Conservation (phyloP, 1,140 invertebrate species). For the Drosophila ogumai region DNA sequence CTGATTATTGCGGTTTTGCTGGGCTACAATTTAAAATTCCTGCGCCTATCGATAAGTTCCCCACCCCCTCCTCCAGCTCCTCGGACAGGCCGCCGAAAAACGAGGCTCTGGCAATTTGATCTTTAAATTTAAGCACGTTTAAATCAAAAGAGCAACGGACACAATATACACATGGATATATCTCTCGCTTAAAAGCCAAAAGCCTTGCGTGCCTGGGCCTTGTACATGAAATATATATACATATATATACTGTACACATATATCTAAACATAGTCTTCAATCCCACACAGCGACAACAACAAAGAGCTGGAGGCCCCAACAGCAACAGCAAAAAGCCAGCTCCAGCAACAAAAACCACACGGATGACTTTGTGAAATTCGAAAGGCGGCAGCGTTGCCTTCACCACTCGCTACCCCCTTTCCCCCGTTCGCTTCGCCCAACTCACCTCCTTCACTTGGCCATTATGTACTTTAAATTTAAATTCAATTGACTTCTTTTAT, state of each 20-base stretch:
- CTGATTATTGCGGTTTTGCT: constrained; percentile 59
- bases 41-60: constrained; percentile 41
- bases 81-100: constrained; percentile 40
- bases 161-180: constrained; percentile 49
- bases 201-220: constrained; percentile 56
- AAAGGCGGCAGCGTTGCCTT: constrained; percentile 71
- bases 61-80: constrained; percentile 25
- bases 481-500: constrained; percentile 84
- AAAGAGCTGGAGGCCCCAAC: constrained; percentile 45
- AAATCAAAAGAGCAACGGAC: constrained; percentile 75
- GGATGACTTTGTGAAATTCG: constrained; percentile 81
- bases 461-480: constrained; percentile 84
- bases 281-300: constrained; percentile 69
- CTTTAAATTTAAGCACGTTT: constrained; percentile 83
- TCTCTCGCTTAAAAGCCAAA: constrained; percentile 43
- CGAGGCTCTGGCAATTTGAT: constrained; percentile 68
- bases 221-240: constrained; percentile 49
- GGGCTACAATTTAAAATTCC: constrained; percentile 73
- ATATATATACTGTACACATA: constrained; percentile 25
- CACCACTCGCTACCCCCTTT: constrained; percentile 22
- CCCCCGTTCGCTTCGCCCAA: not conserved
- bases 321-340: constrained; percentile 40
- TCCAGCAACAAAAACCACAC: constrained; percentile 56
- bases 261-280: constrained; percentile 49
- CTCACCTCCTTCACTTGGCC: constrained; percentile 59